phyloP scores from a whole-genome alignment of 2,113 vertebrate species.

The Bufo bufo region DNA sequence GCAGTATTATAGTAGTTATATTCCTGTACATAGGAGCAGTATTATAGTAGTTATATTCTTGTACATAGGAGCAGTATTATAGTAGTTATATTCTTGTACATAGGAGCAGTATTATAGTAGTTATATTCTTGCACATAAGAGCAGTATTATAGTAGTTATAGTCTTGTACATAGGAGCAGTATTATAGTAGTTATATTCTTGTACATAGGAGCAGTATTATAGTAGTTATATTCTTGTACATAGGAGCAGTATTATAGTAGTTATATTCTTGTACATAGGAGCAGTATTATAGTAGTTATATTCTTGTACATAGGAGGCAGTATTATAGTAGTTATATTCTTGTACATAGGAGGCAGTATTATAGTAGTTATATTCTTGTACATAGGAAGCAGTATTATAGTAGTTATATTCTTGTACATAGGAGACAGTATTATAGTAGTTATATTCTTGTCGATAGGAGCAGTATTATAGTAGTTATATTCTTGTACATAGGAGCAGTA shows the following conservation, averaged over 20 bases:
- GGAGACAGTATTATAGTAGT: conserved; percentile 6
- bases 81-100: not conserved
- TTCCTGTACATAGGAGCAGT: not conserved
- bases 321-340: conserved; percentile 11
- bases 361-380: conserved; percentile 7
- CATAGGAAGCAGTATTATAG: conserved; percentile 1
- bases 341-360: not conserved
- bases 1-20: not conserved
- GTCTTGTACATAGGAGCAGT: not conserved
- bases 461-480: conserved; percentile 4
- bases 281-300: conserved; percentile 3
- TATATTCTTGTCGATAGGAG: not conserved
- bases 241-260: not conserved
- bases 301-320: not conserved
- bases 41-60: not conserved
- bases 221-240: not conserved
- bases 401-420: not conserved
- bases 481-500: not conserved
- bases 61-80: not conserved
- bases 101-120: not conserved
- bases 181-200: not conserved
- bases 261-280: not conserved
- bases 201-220: not conserved
- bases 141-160: conserved; percentile 10
- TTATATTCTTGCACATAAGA: not conserved